Evolutionary conservation across 2,797 vertebrate species (phyloP).

Genomic region (Taenioides sp.): DNA sequence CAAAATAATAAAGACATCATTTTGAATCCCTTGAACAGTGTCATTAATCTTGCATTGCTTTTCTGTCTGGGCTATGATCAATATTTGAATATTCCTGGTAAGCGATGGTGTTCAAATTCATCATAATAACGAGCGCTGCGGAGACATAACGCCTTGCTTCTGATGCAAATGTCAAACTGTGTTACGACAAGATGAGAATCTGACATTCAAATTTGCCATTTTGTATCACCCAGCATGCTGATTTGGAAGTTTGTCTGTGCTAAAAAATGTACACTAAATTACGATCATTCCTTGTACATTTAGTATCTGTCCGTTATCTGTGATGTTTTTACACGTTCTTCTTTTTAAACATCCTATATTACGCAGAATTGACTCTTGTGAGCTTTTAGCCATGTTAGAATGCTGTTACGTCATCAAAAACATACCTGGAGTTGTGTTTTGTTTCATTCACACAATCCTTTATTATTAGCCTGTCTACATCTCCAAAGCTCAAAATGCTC

Average conservation of each 20-base stretch:
- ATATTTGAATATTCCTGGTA: conserved; percentile 47
- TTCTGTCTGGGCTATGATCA: conserved; percentile 41
- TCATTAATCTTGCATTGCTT: conserved; percentile 53
- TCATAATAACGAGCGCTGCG: conserved; percentile 36
- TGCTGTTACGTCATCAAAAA: too few relatives aligned
- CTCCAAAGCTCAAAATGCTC: too few relatives aligned
- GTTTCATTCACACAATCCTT: too few relatives aligned
- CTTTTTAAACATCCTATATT: too few relatives aligned
- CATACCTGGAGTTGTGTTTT: too few relatives aligned
- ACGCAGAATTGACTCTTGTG: too few relatives aligned
- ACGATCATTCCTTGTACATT: neutral
- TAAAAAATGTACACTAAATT: neutral
- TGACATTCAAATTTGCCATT: conserved; percentile 50
- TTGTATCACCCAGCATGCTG: conserved; percentile 37
- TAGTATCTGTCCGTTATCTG: too few relatives aligned
- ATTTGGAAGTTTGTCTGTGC: conserved; percentile 13
- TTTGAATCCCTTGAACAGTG: conserved; percentile 18
- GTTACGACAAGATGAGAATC: conserved; percentile 43
- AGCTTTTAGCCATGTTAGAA: too few relatives aligned
- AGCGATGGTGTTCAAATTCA: conserved; percentile 33
- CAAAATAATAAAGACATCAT: conserved; percentile 42
- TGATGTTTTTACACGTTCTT: too few relatives aligned
- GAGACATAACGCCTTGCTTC: conserved; percentile 30
- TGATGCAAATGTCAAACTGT: conserved; percentile 55
- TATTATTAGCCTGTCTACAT: too few relatives aligned